Percentiles rank a stretch among this genome's conserved stretches.
Evolutionary conservation across 2,888 invertebrate genomes (phyloP).

Genomic region (Cephus rjabovi): DNA sequence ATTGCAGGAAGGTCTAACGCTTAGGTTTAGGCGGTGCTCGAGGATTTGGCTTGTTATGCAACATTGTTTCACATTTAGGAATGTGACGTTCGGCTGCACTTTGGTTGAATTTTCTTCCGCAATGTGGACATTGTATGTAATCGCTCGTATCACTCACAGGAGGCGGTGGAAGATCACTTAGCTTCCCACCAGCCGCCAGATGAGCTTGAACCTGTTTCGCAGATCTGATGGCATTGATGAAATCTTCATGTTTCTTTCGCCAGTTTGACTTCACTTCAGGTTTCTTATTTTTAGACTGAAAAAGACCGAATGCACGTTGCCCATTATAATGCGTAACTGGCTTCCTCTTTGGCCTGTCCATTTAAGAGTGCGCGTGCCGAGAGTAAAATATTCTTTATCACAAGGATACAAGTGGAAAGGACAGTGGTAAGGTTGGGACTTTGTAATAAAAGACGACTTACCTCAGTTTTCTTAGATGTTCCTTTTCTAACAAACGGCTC

Average conservation of each 20-base stretch:
- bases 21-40: slow-evolving; percentile 40
- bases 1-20: slow-evolving; percentile 32
- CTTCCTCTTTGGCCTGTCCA: background rate
- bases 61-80: slow-evolving; percentile 87
- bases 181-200: slow-evolving; percentile 85
- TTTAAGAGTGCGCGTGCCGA: background rate
- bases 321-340: background rate
- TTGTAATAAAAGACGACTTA: slow-evolving; percentile 21
- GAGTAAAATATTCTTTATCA: background rate
- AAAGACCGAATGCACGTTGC: slow-evolving; percentile 8
- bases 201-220: slow-evolving; percentile 88
- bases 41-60: slow-evolving; percentile 81
- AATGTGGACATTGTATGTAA: slow-evolving; percentile 91
- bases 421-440: background rate
- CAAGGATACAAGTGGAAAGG: background rate
- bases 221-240: slow-evolving; percentile 89
- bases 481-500: slow-evolving; percentile 77
- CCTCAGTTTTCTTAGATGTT: slow-evolving; percentile 44
- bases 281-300: slow-evolving; percentile 48
- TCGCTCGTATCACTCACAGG: slow-evolving; percentile 91
- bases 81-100: slow-evolving; percentile 90
- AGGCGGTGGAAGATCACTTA: slow-evolving; percentile 90
- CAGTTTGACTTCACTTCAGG: slow-evolving; percentile 73
- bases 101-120: slow-evolving; percentile 86
- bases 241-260: slow-evolving; percentile 94